Evolutionary conservation across 2,113 vertebrate species (phyloP).

Genomic region (Pachyramphus minor): DNA sequence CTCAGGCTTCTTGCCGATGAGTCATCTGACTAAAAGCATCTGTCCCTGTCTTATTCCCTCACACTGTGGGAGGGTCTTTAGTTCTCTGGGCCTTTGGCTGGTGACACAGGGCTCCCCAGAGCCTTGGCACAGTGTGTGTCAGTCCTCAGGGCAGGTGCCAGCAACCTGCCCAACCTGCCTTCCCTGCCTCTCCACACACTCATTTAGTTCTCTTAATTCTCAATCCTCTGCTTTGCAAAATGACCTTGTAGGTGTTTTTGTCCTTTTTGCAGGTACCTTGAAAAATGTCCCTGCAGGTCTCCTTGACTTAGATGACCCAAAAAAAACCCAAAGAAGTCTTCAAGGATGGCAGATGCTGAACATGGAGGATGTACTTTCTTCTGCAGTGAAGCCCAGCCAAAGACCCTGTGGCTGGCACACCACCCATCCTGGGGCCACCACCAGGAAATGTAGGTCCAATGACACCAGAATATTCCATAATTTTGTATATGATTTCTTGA

Average conservation of each 20-base stretch:
- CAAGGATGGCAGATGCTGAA: neutral
- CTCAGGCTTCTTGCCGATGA: neutral
- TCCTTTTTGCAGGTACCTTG: neutral
- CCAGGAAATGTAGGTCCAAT: neutral
- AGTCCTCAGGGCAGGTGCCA: neutral
- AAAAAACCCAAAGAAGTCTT: accelerated
- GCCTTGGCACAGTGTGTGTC: neutral
- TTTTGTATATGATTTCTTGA: neutral
- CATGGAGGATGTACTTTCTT: neutral
- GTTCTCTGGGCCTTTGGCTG: neutral
- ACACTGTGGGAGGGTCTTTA: accelerated
- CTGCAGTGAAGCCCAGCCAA: neutral
- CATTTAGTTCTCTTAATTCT: neutral
- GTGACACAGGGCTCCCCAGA: neutral
- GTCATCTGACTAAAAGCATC: neutral
- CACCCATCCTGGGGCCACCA: neutral
- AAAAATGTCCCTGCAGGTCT: neutral
- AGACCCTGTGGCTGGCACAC: neutral
- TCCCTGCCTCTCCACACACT: neutral
- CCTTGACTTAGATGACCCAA: neutral
- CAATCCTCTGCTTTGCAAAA: neutral
- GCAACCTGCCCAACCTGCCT: neutral
- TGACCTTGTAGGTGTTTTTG: neutral
- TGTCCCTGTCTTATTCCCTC: neutral
- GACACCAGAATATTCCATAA: neutral